A percentile compares a stretch with the other conserved stretches of the same genome.
Conservation (phyloP, 2,888 invertebrate genomes). For the Pyrochroa serraticornis region DNA sequence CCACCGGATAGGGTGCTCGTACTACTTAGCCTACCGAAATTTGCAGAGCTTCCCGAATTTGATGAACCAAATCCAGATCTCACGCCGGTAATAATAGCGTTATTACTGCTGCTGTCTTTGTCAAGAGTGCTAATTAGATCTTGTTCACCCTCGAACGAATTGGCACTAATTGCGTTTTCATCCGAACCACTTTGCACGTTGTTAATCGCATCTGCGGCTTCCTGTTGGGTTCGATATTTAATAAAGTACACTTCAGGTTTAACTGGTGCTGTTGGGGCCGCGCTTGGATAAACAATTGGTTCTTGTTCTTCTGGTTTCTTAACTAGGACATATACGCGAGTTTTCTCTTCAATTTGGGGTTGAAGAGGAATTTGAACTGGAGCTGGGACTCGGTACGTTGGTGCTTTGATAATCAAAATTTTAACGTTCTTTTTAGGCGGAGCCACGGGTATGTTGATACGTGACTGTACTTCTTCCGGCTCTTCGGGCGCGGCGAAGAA, state of each 20-base stretch:
- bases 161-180: neutral
- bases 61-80: no score
- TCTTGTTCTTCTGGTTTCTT: slow-evolving; percentile 76
- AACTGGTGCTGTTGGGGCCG: slow-evolving; percentile 77
- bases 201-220: slow-evolving; percentile 35
- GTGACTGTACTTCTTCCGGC: slow-evolving; percentile 39
- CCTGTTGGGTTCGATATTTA: slow-evolving; percentile 75
- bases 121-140: no score
- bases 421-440: slow-evolving; percentile 56
- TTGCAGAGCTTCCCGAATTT: no score
- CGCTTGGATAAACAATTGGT: slow-evolving; percentile 75
- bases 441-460: slow-evolving; percentile 40
- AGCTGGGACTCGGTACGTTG: slow-evolving; percentile 37
- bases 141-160: neutral
- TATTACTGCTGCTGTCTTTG: no score
- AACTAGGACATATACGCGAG: slow-evolving; percentile 53
- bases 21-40: no score
- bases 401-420: slow-evolving; percentile 60
- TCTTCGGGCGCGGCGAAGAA: slow-evolving; percentile 53
- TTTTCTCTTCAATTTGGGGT: slow-evolving; percentile 50
- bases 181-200: slow-evolving; percentile 29
- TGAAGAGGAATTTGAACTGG: slow-evolving; percentile 44
- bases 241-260: slow-evolving; percentile 91
- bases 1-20: no score
- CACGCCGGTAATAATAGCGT: no score